phyloP scores from a whole-genome alignment of 1,140 invertebrate species.

The Dolichoris vasculosae region DNA sequence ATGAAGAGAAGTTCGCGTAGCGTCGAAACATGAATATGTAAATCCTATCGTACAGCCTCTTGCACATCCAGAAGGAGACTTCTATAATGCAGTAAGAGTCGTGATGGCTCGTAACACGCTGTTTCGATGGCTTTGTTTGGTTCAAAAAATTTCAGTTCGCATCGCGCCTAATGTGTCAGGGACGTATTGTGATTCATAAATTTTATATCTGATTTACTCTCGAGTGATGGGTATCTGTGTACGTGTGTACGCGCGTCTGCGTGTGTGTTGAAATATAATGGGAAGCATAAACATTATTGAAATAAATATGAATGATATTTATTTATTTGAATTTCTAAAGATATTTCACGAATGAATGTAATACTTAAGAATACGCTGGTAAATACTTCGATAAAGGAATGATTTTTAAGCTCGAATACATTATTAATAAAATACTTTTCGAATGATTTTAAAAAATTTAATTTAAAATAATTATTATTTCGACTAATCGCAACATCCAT shows the following conservation, averaged over 20 bases:
- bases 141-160: neutral
- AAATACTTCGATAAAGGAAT: too few species aligned
- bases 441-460: too few species aligned
- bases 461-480: too few species aligned
- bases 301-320: too few species aligned
- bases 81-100: neutral
- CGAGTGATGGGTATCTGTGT: too few species aligned
- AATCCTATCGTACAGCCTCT: constrained; percentile 39
- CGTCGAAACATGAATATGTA: constrained; percentile 60
- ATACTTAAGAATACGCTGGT: too few species aligned
- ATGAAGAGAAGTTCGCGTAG: constrained; percentile 34
- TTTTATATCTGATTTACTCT: neutral
- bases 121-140: neutral
- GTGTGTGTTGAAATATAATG: neutral
- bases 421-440: too few species aligned
- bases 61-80: neutral
- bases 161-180: neutral
- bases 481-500: neutral
- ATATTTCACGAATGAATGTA: too few species aligned
- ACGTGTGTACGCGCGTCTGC: neutral
- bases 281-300: neutral
- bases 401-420: too few species aligned
- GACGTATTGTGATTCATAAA: neutral
- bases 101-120: neutral
- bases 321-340: too few species aligned